A percentile compares a stretch with the other conserved stretches of the same genome.
These are phyloP conservation scores for Drosophila nigrodunni DNA, from an alignment of 1,140 invertebrate species.

Conservation along the genomic window DNA sequence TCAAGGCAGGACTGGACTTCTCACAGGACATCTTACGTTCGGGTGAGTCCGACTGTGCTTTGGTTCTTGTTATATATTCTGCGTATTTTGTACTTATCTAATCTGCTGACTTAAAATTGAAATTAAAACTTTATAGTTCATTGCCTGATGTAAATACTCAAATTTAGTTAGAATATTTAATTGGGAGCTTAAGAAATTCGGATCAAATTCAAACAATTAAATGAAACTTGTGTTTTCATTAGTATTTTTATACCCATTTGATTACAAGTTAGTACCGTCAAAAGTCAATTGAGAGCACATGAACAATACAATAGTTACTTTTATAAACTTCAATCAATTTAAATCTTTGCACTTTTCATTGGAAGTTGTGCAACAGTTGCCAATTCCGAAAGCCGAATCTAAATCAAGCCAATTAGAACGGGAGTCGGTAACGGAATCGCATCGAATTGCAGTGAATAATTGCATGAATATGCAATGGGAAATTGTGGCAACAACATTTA, in stretches of 20 bases:
- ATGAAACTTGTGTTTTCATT: background rate
- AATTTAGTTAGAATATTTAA: too few relatives aligned
- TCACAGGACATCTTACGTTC: too few relatives aligned
- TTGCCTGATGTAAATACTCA: too few relatives aligned
- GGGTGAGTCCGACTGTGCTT: too few relatives aligned
- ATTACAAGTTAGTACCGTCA: background rate
- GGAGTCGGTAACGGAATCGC: conserved; percentile 43
- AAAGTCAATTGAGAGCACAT: background rate
- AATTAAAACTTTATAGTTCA: too few relatives aligned
- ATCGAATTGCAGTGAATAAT: conserved; percentile 53
- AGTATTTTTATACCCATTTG: background rate
- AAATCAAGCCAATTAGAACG: conserved; percentile 69
- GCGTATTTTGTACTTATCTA: too few relatives aligned
- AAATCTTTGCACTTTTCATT: conserved; percentile 14
- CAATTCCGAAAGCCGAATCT: conserved; percentile 19
- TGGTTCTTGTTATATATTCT: too few relatives aligned
- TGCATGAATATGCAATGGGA: conserved; percentile 70
- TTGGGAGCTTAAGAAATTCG: too few relatives aligned
- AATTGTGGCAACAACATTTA: conserved; percentile 47
- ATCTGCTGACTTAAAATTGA: too few relatives aligned
- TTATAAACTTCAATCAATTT: conserved; percentile 13
- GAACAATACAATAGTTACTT: background rate
- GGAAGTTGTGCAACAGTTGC: conserved; percentile 37
- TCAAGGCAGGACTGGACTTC: too few relatives aligned
- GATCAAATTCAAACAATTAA: too few relatives aligned